Percentiles rank a stretch among this genome's conserved stretches.
Conservation (phyloP, 1,140 invertebrate genomes). For the Oryctes rhinoceros region DNA sequence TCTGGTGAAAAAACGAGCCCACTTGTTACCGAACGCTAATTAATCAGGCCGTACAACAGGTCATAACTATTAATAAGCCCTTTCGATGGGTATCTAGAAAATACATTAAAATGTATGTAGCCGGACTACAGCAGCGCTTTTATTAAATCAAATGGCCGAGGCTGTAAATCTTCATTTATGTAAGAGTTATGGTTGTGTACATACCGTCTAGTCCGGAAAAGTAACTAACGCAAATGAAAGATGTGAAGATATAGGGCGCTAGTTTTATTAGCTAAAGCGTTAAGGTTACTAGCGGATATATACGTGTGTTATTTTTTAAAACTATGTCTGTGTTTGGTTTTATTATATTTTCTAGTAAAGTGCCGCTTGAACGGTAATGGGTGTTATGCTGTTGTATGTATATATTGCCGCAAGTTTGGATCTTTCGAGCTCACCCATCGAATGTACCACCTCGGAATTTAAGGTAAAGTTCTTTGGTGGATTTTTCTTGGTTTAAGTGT, state of each 20-base stretch:
- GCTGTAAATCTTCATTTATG: constrained; percentile 19
- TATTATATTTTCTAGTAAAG: too few species aligned
- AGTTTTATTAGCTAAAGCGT: too few species aligned
- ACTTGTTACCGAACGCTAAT: background rate
- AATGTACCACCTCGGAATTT: too few species aligned
- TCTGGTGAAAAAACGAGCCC: background rate
- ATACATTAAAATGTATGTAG: constrained; percentile 24
- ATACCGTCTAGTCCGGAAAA: background rate
- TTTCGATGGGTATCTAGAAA: constrained; percentile 9
- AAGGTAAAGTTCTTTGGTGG: too few species aligned
- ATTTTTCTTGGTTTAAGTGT: too few species aligned
- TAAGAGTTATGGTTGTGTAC: constrained; percentile 7
- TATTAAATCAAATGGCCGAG: constrained; percentile 11
- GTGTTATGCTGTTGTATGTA: too few species aligned
- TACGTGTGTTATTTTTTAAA: too few species aligned
- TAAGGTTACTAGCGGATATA: too few species aligned
- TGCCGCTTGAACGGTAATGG: too few species aligned
- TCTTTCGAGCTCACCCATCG: too few species aligned
- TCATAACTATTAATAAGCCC: constrained; percentile 9
- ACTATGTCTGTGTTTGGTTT: too few species aligned
- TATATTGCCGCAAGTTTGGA: too few species aligned
- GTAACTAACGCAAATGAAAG: background rate
- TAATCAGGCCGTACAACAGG: constrained; percentile 1
- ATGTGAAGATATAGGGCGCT: background rate
- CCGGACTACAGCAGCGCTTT: background rate